These are phyloP conservation scores for Ptiloglossa arizonensis DNA, from an alignment of 1,140 invertebrate species.

Conservation along the genomic window DNA sequence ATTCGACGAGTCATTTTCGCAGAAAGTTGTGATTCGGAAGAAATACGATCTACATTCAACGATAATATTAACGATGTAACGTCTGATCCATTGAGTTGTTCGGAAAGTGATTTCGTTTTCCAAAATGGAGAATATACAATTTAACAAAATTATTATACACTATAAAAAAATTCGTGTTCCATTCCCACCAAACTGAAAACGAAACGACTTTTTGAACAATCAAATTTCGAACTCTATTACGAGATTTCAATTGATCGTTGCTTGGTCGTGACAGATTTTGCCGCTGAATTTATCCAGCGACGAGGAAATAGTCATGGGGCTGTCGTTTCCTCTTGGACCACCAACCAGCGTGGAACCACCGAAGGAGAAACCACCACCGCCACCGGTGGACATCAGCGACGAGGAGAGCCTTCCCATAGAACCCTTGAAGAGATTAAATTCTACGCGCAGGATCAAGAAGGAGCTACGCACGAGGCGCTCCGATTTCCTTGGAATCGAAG, in stretches of 20 bases:
- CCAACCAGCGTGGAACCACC: constrained; percentile 88
- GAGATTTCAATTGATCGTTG: constrained; percentile 14
- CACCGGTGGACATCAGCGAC: constrained; percentile 85
- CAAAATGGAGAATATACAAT: too few relatives aligned
- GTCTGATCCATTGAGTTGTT: too few relatives aligned
- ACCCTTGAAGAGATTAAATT: constrained; percentile 88
- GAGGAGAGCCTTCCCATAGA: constrained; percentile 79
- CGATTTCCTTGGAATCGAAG: constrained; percentile 92
- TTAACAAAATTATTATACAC: too few relatives aligned
- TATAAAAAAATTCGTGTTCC: too few relatives aligned
- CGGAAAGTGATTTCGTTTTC: too few relatives aligned
- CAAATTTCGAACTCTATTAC: too few relatives aligned
- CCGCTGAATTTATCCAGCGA: constrained; percentile 75
- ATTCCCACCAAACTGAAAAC: too few relatives aligned
- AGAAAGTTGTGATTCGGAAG: too few relatives aligned
- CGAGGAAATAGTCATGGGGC: constrained; percentile 75
- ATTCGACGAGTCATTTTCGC: too few relatives aligned
- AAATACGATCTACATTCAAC: too few relatives aligned
- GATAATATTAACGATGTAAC: too few relatives aligned
- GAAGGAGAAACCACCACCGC: constrained; percentile 93
- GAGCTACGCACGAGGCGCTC: constrained; percentile 92
- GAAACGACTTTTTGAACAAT: too few relatives aligned
- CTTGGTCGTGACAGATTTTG: constrained; percentile 68
- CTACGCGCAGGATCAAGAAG: constrained; percentile 92
- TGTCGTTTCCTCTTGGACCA: constrained; percentile 80